Evolutionary conservation across 2,113 vertebrate genomes (phyloP).

Genomic region (Galbula dea): DNA sequence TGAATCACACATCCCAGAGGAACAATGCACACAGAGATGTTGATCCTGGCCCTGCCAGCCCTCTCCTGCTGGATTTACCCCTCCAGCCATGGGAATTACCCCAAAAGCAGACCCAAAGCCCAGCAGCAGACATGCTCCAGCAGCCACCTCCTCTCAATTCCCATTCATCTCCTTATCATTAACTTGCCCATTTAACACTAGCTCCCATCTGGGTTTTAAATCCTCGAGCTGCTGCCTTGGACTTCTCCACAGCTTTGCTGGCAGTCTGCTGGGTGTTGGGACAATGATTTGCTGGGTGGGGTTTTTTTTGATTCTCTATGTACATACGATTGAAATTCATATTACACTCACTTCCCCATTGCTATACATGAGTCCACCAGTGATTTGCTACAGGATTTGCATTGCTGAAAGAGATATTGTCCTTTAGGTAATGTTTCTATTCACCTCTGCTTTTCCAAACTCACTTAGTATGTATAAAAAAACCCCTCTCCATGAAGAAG

Average conservation of each 20-base stretch:
- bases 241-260: neutral
- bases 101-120: neutral
- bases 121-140: neutral
- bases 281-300: neutral
- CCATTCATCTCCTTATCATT: neutral
- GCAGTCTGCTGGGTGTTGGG: neutral
- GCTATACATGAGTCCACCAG: accelerated
- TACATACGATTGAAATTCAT: neutral
- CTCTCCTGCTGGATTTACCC: accelerated
- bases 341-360: neutral
- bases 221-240: neutral
- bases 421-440: neutral
- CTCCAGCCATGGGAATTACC: neutral
- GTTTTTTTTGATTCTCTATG: neutral
- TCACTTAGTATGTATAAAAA: too few species aligned
- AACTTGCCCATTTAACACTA: neutral
- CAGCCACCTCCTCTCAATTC: neutral
- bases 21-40: accelerated
- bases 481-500: too few species aligned
- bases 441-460: neutral
- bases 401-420: neutral
- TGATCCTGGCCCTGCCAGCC: neutral
- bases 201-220: neutral
- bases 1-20: accelerated
- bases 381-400: neutral